Evolutionary conservation across 2,113 vertebrate genomes (phyloP).

Genomic region (Propithecus coquereli): DNA sequence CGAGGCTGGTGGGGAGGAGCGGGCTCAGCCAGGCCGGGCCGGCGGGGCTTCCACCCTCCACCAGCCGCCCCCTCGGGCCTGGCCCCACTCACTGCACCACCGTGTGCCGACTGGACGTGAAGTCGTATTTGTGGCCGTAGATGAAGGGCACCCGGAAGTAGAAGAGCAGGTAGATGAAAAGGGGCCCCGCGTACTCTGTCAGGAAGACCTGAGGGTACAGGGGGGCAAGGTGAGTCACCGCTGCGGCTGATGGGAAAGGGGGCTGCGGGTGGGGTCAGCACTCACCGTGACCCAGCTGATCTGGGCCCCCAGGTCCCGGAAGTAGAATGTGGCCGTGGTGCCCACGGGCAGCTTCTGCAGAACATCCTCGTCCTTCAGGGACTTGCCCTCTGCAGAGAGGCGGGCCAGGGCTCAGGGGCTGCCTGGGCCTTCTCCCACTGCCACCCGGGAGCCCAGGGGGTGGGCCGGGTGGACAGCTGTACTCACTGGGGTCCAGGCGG

Average conservation of each 20-base stretch:
- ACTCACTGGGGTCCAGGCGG: conserved; percentile 93
- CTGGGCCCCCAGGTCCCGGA: conserved; percentile 95
- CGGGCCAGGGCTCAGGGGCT: neutral
- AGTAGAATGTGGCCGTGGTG: conserved; percentile 96
- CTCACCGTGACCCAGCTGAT: conserved; percentile 98
- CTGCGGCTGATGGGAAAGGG: accelerated
- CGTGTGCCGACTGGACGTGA: conserved; percentile 92
- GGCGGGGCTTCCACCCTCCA: neutral
- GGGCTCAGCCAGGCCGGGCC: neutral
- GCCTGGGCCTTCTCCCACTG: neutral
- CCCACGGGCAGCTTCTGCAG: conserved; percentile 95
- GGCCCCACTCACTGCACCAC: conserved; percentile 91
- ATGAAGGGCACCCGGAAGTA: conserved; percentile 95
- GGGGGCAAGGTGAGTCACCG: neutral
- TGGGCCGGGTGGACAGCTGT: neutral
- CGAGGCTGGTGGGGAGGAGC: conserved; percentile 81
- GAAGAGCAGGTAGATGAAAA: conserved; percentile 93
- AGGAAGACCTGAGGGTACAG: conserved; percentile 88
- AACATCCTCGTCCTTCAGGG: conserved; percentile 94
- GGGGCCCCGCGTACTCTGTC: conserved; percentile 91
- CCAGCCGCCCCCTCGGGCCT: accelerated
- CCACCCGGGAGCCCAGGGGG: neutral
- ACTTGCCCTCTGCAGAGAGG: conserved; percentile 89
- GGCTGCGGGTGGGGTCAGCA: neutral
- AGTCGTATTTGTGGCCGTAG: conserved; percentile 91